These are phyloP conservation scores for Gnatocerus cornutus DNA, from an alignment of 2,888 invertebrate genomes.

Conservation along the genomic window DNA sequence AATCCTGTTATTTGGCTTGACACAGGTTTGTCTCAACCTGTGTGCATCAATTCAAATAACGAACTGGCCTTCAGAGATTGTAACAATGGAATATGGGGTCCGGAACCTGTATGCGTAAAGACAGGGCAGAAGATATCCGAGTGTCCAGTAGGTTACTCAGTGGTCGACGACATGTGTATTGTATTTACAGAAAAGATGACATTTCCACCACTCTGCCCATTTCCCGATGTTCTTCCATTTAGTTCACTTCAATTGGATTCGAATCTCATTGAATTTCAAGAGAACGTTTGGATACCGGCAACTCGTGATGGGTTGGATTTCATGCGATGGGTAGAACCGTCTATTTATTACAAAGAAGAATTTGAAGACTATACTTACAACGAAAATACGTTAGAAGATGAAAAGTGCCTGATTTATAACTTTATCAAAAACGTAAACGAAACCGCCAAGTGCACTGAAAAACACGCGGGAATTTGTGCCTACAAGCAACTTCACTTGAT, in stretches of 20 bases:
- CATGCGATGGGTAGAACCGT: slow-evolving; percentile 4
- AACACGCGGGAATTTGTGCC: slow-evolving; percentile 10
- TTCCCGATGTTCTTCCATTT: not conserved
- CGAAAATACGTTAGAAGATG: not conserved
- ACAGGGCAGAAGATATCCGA: too few relatives aligned
- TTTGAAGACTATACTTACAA: too few relatives aligned
- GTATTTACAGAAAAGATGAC: not conserved
- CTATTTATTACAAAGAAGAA: not conserved
- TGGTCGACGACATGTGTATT: not conserved
- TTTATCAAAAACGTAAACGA: not conserved
- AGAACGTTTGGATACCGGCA: slow-evolving; percentile 11
- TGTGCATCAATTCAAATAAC: slow-evolving; percentile 6
- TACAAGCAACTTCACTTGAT: not conserved
- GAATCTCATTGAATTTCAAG: too few relatives aligned
- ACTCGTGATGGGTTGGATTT: slow-evolving; percentile 1
- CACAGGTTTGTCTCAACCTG: slow-evolving; percentile 1
- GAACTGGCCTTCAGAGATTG: slow-evolving; percentile 18
- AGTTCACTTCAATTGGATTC: not conserved
- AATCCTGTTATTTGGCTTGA: too few relatives aligned
- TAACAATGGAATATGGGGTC: slow-evolving; percentile 5
- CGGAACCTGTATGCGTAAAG: not conserved
- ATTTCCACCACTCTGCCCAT: not conserved
- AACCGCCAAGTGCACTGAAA: not conserved
- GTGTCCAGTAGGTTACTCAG: too few relatives aligned
- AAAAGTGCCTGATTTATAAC: slow-evolving; percentile 8